These are phyloP conservation scores for Sternarchorhynchus goeldii DNA, from an alignment of 2,797 vertebrate species.

Conservation along the genomic window DNA sequence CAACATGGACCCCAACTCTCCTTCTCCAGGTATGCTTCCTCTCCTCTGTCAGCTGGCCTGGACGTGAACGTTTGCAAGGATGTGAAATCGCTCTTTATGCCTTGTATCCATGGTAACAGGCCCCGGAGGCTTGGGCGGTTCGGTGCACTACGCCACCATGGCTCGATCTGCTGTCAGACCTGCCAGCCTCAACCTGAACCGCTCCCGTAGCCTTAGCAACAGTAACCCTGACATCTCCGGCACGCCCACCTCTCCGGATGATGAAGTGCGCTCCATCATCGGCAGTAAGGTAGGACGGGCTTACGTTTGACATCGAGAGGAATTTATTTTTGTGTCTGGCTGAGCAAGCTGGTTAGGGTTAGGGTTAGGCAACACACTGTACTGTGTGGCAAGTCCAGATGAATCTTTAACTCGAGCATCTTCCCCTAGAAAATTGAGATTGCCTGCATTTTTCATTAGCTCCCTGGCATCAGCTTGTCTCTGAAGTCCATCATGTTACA, in stretches of 20 bases:
- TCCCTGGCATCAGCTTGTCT: not conserved
- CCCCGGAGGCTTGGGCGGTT: conserved; percentile 89
- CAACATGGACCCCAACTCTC: conserved; percentile 91
- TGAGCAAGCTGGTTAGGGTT: not conserved
- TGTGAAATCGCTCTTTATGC: conserved; percentile 40
- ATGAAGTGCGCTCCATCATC: conserved; percentile 96
- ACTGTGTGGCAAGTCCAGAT: not conserved
- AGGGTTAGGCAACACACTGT: not conserved
- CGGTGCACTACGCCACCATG: conserved; percentile 98
- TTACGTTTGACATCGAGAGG: not conserved
- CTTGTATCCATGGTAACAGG: conserved; percentile 63
- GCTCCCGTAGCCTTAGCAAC: conserved; percentile 97
- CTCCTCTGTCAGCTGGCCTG: conserved; percentile 49
- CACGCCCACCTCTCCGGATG: conserved; percentile 94
- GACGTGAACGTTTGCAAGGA: conserved; percentile 12
- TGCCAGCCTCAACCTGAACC: conserved; percentile 94
- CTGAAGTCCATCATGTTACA: not conserved
- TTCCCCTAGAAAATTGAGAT: not conserved
- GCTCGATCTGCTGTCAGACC: conserved; percentile 93
- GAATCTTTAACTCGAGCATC: not conserved
- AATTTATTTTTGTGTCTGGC: not conserved
- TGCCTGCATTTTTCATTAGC: conserved; percentile 12
- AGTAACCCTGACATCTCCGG: conserved; percentile 98
- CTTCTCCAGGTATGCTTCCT: conserved; percentile 85
- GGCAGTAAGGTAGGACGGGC: conserved; percentile 87